These are phyloP conservation scores for Drosophila repleta DNA, from an alignment of 1,140 invertebrate species.

Conservation along the genomic window DNA sequence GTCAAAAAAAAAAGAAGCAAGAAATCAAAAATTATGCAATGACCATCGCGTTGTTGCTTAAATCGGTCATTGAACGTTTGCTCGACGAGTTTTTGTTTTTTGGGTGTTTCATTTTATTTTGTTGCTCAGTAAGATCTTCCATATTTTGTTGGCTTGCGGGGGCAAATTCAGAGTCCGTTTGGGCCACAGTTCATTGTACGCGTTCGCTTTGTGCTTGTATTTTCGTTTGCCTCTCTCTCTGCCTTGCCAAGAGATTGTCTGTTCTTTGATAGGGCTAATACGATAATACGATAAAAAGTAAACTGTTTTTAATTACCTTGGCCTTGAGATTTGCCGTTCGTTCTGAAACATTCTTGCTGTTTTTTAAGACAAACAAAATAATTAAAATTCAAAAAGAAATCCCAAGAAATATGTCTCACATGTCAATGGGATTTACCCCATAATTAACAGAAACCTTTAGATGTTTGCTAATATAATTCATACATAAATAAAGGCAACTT, in stretches of 20 bases:
- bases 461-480: too few relatives aligned
- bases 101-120: conserved; percentile 4
- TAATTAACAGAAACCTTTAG: too few relatives aligned
- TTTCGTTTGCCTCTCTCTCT: not conserved
- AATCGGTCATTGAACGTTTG: conserved; percentile 68
- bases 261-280: not conserved
- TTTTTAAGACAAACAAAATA: too few relatives aligned
- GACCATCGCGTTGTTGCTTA: conserved; percentile 38
- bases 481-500: not conserved
- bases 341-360: not conserved
- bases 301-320: conserved; percentile 3
- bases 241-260: not conserved
- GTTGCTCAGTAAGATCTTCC: conserved; percentile 31
- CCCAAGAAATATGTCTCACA: too few relatives aligned
- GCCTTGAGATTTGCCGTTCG: conserved; percentile 12
- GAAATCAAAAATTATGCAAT: conserved; percentile 65
- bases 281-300: conserved; percentile 6
- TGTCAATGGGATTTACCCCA: too few relatives aligned
- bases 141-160: conserved; percentile 31
- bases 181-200: conserved; percentile 45
- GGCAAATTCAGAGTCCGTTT: conserved; percentile 31
- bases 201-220: conserved; percentile 34
- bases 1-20: conserved; percentile 15
- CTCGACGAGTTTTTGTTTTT: conserved; percentile 24
- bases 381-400: too few relatives aligned